Base-by-base conservation (phyloP, 2,797 vertebrate genomes). In the Cuniculus paca region DNA sequence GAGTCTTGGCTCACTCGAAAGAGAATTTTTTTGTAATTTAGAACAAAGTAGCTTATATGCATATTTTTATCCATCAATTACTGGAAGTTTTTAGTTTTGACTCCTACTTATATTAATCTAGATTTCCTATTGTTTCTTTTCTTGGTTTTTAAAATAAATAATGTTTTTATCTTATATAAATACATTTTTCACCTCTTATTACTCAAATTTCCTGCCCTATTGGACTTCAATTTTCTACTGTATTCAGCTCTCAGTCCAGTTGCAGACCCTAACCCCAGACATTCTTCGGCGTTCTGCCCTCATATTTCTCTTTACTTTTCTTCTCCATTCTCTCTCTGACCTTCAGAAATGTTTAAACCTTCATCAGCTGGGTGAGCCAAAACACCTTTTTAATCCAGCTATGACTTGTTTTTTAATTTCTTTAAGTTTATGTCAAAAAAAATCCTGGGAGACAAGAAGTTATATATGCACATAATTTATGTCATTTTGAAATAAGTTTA, bases 361-460 rank as follows among this genome's bases (percentile, higher is more conserved):
- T 60, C 2, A 60, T 78, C 60, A 50, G 9, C 13, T 56, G 6
- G 6, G 16, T 19, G 24, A 82, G 4, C 2, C 24, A 36, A 79
- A 91, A 60, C 6, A 61, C 6, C 7, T 93, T 48, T 79, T 36
- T 75, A 88, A 52, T 28, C 60, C 10, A 75, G 17, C 54, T 88
- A 8, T 42, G 11, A 88, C 9, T 85, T 8, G 24, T 48, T 86
- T 63, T 19, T 4, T 75, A 52, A 75, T 16, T 84, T 75, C 45
- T 94, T 91, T 50, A 94, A 65, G 91, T 90, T 75, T 82, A 61
- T 80, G 78, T 82, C 60, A 81, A 63, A 17, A 39, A 88, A 75
- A 39, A 90, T 52, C 24, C 83, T 75, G 14, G 56, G 65, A 89
- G 48, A 88, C 61, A 70, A 89, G 13, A 8, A 70, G 65, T 34